Evolutionary conservation across 2,113 vertebrate genomes (phyloP), one percentile per base, ranked within the genome.

Genomic region (Acinonyx jubatus): DNA sequence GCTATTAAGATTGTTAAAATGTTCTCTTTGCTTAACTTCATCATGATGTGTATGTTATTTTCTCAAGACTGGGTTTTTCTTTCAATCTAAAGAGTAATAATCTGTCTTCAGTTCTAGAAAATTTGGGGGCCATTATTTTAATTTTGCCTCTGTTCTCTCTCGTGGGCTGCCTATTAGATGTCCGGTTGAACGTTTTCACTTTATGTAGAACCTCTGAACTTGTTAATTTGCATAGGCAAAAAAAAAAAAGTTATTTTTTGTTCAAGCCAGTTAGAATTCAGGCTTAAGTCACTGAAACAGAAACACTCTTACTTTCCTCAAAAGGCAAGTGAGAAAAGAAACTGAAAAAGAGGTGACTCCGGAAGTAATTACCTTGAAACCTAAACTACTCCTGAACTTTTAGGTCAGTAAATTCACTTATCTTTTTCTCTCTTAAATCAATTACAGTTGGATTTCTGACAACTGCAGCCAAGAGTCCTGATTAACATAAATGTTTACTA

Each of bases 351-450:
- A 90, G 38, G 45, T 83, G 31, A 78, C 36, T 31, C 25, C 33
- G 41, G 38, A 89, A 78, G 38, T 66, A n/a, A 89, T 68, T 80
- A 83, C 21, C 48, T 89, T 65, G 65, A 94, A 90, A 85, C 5
- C 21, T 74, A 78, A 90, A 91, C 57, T 31, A 65, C 21, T 63
- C 85, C 38, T 69, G 63, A 41, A 85, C 21, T 73, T 90, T 48
- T 68, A 94, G 69, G 33, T 85, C 33, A 73, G 57, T 85, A 85
- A 71, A 94, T 93, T 63, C 69, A 93, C 55, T 94, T 68, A 87
- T 8, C 27, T 83, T 88, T 45, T 73, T 50, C 52, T 87, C 19
- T 23, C 11, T 61, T 74, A 78, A 68, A 68, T 68, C 36, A 61
- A 19, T 50, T 79, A 68, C 48, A 48, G 33, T 15, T 65, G 38